Conservation (phyloP, 1,140 invertebrate genomes). For the Spodoptera frugiperda region DNA sequence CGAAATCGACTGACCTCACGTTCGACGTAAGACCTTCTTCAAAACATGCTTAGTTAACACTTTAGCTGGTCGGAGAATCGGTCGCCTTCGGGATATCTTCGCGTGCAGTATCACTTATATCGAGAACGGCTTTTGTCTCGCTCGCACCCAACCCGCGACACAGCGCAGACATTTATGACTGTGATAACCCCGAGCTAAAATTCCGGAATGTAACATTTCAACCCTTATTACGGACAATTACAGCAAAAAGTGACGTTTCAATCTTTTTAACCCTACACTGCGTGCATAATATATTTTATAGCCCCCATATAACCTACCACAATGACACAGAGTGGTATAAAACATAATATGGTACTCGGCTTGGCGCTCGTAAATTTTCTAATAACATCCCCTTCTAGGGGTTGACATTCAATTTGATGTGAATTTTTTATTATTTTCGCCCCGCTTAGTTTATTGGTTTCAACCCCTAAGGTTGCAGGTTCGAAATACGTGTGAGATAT, state of each 20-base stretch:
- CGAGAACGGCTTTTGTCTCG: not conserved
- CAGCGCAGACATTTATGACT: not conserved
- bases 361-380: conserved; percentile 53
- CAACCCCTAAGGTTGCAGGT: conserved; percentile 28
- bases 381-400: conserved; percentile 49
- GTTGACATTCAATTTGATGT: conserved; percentile 50
- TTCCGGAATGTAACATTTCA: conserved; percentile 20
- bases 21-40: too few relatives aligned
- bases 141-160: not conserved
- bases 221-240: conserved; percentile 41
- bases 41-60: too few relatives aligned
- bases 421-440: conserved; percentile 48
- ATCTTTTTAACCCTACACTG: conserved; percentile 39
- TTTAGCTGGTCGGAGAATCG: too few relatives aligned
- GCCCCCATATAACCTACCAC: conserved; percentile 35
- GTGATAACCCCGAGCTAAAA: conserved; percentile 1
- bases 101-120: not conserved
- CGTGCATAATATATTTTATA: conserved; percentile 46
- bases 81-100: too few relatives aligned
- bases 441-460: conserved; percentile 37
- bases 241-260: conserved; percentile 32
- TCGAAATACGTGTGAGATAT: conserved; percentile 31
- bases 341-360: conserved; percentile 52
- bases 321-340: conserved; percentile 42
- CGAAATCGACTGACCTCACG: too few relatives aligned